Conservation (phyloP, 2,888 invertebrate species). For the Heliconius cydno region DNA sequence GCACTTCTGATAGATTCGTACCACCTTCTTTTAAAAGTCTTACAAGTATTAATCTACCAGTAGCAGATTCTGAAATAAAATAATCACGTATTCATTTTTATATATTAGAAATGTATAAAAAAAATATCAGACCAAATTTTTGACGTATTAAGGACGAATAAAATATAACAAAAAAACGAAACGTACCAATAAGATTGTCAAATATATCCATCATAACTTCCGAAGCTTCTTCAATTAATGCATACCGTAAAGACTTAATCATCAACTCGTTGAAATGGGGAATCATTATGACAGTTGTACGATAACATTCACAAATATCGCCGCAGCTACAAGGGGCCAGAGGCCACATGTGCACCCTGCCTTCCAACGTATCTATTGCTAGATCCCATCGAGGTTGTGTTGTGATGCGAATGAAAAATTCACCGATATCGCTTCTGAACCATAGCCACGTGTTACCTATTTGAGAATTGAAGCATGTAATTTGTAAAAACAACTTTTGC, state of each 20-base stretch:
- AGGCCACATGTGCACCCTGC: constrained; percentile 67
- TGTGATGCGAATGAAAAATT: constrained; percentile 72
- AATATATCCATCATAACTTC: constrained; percentile 70
- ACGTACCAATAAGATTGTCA: constrained; percentile 69
- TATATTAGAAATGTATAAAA: too few relatives aligned
- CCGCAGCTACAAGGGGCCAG: constrained; percentile 73
- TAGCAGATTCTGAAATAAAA: constrained; percentile 63
- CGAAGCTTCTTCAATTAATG: constrained; percentile 70
- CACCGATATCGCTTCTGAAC: constrained; percentile 70
- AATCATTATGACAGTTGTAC: constrained; percentile 66
- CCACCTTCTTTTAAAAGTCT: constrained; percentile 73
- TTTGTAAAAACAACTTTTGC: constrained; percentile 68
- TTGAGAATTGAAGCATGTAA: constrained; percentile 72
- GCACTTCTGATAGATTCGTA: constrained; percentile 67
- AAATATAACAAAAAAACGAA: constrained; percentile 1
- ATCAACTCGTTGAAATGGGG: constrained; percentile 75
- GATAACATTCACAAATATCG: constrained; percentile 73
- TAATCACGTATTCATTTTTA: background rate
- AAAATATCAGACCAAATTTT: too few relatives aligned
- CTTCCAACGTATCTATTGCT: constrained; percentile 67
- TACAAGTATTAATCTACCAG: constrained; percentile 67
- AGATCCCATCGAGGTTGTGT: constrained; percentile 74
- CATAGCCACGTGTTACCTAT: constrained; percentile 72
- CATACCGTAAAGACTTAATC: constrained; percentile 69
- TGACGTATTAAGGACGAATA: background rate